phyloP scores from a whole-genome alignment of 2,113 vertebrate genomes.

The Thunnus thynnus region DNA sequence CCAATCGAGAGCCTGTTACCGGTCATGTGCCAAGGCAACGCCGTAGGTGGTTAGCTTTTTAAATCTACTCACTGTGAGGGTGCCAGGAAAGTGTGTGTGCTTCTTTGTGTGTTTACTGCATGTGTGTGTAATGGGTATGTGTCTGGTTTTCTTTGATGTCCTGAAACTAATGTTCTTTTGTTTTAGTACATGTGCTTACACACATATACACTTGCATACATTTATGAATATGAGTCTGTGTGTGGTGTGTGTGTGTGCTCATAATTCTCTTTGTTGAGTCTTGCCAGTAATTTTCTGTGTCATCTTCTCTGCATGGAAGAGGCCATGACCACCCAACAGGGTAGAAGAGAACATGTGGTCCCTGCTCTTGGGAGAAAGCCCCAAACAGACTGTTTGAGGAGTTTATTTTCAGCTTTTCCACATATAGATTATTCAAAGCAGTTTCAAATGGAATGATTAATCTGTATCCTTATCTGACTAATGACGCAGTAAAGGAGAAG shows the following conservation, averaged over 20 bases:
- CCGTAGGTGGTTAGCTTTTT: constrained; percentile 61
- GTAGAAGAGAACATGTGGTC: constrained; percentile 15
- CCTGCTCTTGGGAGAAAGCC: constrained; percentile 2
- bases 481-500: not conserved
- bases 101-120: constrained; percentile 1
- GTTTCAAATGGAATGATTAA: constrained; percentile 21
- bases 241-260: not conserved
- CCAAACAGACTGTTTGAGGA: not conserved
- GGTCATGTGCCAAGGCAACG: constrained; percentile 55
- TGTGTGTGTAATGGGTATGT: not conserved
- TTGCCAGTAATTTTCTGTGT: constrained; percentile 42
- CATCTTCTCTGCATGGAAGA: constrained; percentile 31
- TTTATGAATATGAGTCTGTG: too few relatives aligned
- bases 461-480: not conserved
- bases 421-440: not conserved
- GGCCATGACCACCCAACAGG: constrained; percentile 24
- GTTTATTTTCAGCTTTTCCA: constrained; percentile 12
- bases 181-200: not conserved
- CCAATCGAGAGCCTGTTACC: constrained; percentile 52
- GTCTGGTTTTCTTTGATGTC: constrained; percentile 38
- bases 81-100: constrained; percentile 19
- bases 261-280: constrained; percentile 10
- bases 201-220: not conserved
- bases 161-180: not conserved
- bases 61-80: constrained; percentile 37